These are phyloP conservation scores for Erythrocercus mccallii DNA, from an alignment of 2,113 vertebrate genomes.

Conservation along the genomic window DNA sequence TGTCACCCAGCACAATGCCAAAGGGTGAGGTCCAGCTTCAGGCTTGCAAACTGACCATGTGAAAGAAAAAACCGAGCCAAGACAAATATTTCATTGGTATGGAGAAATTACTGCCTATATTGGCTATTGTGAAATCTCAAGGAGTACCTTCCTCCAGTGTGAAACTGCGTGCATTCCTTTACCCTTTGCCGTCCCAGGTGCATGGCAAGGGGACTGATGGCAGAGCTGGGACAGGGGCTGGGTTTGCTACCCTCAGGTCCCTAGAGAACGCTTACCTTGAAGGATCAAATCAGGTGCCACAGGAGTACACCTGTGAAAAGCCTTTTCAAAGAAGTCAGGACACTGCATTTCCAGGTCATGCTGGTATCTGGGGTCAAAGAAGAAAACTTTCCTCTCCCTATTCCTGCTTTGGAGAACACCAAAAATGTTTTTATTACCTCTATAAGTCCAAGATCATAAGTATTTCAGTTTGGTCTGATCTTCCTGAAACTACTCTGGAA, in stretches of 20 bases:
- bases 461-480: background rate
- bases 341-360: background rate
- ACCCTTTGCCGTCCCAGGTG: background rate
- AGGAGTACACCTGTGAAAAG: background rate
- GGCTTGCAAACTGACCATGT: background rate
- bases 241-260: background rate
- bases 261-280: background rate
- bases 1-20: background rate
- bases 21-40: background rate
- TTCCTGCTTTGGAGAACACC: background rate
- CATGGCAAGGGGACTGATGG: accelerated
- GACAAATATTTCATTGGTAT: background rate
- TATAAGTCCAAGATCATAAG: background rate
- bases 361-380: background rate
- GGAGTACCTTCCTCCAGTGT: background rate
- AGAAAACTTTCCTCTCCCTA: background rate
- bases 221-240: background rate
- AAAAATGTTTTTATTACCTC: background rate
- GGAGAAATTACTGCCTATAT: background rate
- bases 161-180: background rate
- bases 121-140: background rate
- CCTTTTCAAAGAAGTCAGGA: background rate
- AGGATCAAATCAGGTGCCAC: background rate
- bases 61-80: background rate
- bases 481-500: background rate